phyloP scores from a whole-genome alignment of 2,797 vertebrate genomes.

The Chaetophractus vellerosus region DNA sequence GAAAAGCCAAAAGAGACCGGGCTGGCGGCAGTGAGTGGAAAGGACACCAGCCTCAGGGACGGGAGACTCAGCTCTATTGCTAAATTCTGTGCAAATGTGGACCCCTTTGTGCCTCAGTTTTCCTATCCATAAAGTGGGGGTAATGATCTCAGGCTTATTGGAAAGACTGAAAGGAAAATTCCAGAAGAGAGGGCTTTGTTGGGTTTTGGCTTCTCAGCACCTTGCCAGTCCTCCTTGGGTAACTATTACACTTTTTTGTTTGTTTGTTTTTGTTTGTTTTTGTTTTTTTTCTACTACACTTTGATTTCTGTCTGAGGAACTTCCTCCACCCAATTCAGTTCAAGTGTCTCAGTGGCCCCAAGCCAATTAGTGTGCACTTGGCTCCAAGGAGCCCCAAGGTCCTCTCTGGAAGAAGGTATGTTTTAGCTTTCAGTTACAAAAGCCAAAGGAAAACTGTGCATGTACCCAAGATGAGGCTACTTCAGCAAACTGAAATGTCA shows the following conservation, averaged over 20 bases:
- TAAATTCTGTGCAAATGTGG: background rate
- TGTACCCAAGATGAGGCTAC: background rate
- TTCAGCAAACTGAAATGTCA: background rate
- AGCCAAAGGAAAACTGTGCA: background rate
- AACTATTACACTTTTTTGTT: no score
- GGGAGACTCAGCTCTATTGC: no score
- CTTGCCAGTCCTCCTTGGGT: background rate
- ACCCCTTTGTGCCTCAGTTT: background rate
- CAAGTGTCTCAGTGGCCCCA: background rate
- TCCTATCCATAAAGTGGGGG: background rate
- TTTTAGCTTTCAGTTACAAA: background rate
- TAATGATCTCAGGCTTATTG: background rate
- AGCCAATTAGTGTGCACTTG: accelerated
- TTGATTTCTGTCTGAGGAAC: background rate
- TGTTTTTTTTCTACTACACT: no score
- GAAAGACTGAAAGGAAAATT: conserved; percentile 17
- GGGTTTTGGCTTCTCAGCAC: background rate
- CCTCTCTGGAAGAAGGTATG: background rate
- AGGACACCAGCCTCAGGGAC: background rate
- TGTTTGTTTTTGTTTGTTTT: no score
- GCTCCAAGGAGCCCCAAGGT: background rate
- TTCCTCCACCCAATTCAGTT: no score
- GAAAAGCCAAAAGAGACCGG: background rate
- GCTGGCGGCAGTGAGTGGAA: background rate
- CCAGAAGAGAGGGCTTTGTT: background rate